phyloP scores from a whole-genome alignment of 2,113 vertebrate genomes.

The Urocynchramus pylzowi region DNA sequence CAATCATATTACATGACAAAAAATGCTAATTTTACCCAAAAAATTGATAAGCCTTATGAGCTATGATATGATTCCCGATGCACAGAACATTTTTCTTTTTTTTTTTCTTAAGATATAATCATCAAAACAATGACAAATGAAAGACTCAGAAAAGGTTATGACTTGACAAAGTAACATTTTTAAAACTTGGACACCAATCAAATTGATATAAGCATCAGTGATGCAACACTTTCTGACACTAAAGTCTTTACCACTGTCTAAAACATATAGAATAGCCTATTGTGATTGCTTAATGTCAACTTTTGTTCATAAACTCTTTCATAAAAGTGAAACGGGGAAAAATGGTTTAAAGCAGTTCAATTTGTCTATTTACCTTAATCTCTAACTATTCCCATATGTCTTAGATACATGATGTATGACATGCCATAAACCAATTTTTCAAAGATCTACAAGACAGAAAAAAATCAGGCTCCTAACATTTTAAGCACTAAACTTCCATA shows the following conservation, averaged over 20 bases:
- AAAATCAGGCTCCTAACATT: conserved; percentile 77
- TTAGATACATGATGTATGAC: conserved; percentile 79
- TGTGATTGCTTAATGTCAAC: conserved; percentile 79
- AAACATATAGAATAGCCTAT: conserved; percentile 78
- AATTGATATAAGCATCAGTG: conserved; percentile 78
- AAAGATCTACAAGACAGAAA: conserved; percentile 78
- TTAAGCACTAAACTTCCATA: conserved; percentile 77
- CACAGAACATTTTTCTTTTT: conserved; percentile 69
- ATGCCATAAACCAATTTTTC: conserved; percentile 80
- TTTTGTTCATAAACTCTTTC: conserved; percentile 80
- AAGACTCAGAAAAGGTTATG: conserved; percentile 83
- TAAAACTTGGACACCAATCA: conserved; percentile 82
- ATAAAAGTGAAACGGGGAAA: conserved; percentile 78
- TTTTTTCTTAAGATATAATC: conserved; percentile 69
- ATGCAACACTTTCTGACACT: conserved; percentile 82
- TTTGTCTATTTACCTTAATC: conserved; percentile 86
- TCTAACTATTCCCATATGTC: conserved; percentile 83
- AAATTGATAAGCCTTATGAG: conserved; percentile 70
- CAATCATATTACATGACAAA: conserved; percentile 24
- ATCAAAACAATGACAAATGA: conserved; percentile 87
- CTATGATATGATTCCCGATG: conserved; percentile 67
- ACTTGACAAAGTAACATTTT: conserved; percentile 82
- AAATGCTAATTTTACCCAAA: conserved; percentile 69
- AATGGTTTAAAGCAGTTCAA: conserved; percentile 85
- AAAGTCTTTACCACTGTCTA: conserved; percentile 83